Evolutionary conservation across 2,797 vertebrate species (phyloP).

Genomic region (Mormyrus proboscirostris): DNA sequence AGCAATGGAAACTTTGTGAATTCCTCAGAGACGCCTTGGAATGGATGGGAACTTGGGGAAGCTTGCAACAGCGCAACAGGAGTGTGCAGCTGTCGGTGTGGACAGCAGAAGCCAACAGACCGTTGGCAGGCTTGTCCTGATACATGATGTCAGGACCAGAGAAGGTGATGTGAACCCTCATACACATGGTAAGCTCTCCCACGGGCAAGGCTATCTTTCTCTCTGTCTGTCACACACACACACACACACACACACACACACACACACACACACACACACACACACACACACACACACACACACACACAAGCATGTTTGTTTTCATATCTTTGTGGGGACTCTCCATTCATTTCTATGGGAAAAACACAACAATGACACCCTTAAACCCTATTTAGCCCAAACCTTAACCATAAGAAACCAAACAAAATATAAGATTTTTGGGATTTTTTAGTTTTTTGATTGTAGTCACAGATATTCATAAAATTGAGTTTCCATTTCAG

Average conservation of each 20-base stretch:
- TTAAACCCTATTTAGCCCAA: neutral
- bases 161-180: neutral
- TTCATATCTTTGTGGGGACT: neutral
- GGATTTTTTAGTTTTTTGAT: neutral
- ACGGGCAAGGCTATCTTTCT: neutral
- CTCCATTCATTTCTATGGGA: neutral
- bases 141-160: neutral
- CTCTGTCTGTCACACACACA: neutral
- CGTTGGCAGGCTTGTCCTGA: neutral
- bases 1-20: neutral
- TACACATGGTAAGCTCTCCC: neutral
- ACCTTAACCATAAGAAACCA: neutral
- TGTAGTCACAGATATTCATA: neutral
- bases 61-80: neutral
- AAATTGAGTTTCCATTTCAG: neutral
- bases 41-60: neutral
- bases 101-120: neutral
- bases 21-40: neutral
- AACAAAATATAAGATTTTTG: neutral
- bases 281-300: neutral
- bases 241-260: no score
- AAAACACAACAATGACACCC: neutral
- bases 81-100: neutral
- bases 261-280: neutral
- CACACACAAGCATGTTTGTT: neutral